phyloP scores from a whole-genome alignment of 2,797 vertebrate genomes.

The Eospalax fontanierii region DNA sequence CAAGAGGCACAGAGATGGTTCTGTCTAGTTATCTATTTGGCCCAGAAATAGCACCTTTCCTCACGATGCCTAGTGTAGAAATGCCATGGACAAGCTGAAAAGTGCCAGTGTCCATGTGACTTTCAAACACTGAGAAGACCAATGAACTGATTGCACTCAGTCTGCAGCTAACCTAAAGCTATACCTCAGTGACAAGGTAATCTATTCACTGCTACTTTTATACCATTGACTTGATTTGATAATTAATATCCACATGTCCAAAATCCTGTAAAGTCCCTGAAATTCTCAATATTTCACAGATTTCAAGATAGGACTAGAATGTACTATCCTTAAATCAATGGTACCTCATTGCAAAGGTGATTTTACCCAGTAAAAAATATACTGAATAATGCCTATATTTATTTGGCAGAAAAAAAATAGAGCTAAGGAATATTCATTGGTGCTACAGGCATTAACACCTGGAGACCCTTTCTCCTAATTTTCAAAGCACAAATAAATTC shows the following conservation, averaged over 20 bases:
- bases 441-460: not conserved
- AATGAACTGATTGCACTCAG: not conserved
- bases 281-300: constrained; percentile 35
- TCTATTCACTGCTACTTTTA: not conserved
- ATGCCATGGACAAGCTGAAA: not conserved
- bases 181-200: not conserved
- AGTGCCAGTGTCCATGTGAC: not conserved
- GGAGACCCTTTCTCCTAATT: not conserved
- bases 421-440: not conserved
- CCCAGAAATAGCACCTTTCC: not conserved
- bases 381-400: constrained; percentile 2
- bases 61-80: not conserved
- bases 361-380: constrained; percentile 10
- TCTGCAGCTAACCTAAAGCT: not conserved
- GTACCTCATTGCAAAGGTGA: not conserved
- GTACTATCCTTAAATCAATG: constrained; percentile 25
- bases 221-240: not conserved
- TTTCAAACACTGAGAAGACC: not conserved
- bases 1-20: not conserved
- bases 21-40: not conserved
- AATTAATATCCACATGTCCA: not conserved
- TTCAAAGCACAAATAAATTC: not conserved
- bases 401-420: constrained; percentile 64
- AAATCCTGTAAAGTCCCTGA: not conserved
- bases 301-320: constrained; percentile 31